Percentiles rank a stretch among this genome's conserved stretches.
Conservation (phyloP, 2,797 vertebrate species). For the Anguilla obscura region DNA sequence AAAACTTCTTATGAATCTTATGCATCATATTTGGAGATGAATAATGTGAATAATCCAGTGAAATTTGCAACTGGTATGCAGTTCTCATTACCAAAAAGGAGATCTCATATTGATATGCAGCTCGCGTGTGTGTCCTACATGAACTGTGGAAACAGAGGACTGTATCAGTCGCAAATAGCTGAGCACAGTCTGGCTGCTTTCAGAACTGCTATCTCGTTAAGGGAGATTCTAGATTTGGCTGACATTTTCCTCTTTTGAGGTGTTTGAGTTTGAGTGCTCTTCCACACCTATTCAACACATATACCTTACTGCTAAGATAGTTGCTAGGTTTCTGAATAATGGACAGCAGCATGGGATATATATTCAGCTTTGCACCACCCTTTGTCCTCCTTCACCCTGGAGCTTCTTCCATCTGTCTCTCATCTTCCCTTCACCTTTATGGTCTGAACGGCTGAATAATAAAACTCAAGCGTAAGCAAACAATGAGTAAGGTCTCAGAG, state of each 20-base stretch:
- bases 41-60: not conserved
- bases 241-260: not conserved
- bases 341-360: not conserved
- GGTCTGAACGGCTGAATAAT: slow-evolving; percentile 1
- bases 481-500: not conserved
- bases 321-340: not conserved
- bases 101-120: not conserved
- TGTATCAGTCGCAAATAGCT: not conserved
- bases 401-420: not conserved
- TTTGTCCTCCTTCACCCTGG: not conserved
- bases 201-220: not conserved
- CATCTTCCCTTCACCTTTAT: not conserved
- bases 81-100: not conserved
- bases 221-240: not conserved
- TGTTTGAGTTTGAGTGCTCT: not conserved
- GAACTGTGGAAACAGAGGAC: not conserved
- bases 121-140: not conserved
- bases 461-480: not conserved
- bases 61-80: not conserved
- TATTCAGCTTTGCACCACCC: not conserved
- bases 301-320: not conserved
- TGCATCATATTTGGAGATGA: not conserved
- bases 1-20: not conserved
- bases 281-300: not conserved
- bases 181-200: not conserved